Evolutionary conservation across 2,113 vertebrate genomes (phyloP), one percentile per base, ranked within the genome.

Genomic region (Crotalus helleri): DNA sequence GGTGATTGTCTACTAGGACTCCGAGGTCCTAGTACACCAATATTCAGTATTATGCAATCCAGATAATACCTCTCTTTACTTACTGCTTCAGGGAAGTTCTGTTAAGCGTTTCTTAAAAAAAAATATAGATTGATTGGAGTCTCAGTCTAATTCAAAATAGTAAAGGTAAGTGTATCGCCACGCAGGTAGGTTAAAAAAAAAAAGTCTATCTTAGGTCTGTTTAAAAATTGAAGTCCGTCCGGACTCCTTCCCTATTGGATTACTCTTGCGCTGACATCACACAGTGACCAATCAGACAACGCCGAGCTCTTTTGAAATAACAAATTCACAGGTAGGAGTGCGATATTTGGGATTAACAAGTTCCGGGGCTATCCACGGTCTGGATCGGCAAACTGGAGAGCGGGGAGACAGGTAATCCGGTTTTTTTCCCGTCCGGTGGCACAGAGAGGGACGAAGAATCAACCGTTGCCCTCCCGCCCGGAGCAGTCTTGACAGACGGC

Each of bases 261-360:
- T 0, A 0, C 19, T 85, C 0, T 24, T 3, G 0, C 29, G 0
- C 0, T 0, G 46, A n/a, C 93, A 93, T 95, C 89, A 0, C 0
- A 0, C 1, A 1, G 1, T 23, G 0, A 0, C 98, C 98, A 98
- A 98, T 98, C 91, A 93, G 0, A 19, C 0, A 0, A 33, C 12
- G 85, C 64, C 97, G 98, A 98, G 98, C 95, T 94, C 95, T 98
- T 98, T 99, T 94, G 96, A 98, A 98, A 92, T 3, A 8, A 5
- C 8, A 11, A 9, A 23, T 44, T 46, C 0, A 11, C 15, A 10
- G n/a, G 0, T 0, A 0, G 0, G 0, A 81, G 15, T 21, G 69
- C 33, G 33, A 19, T 81, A 7, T 17, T 81, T 21, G 74, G n/a
- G 17, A 15, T 74, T 39, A 74, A 74, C 0, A 33, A 33, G 15